Base-by-base conservation (phyloP, 1,140 invertebrate species). In the Macrocentrus cingulum region DNA sequence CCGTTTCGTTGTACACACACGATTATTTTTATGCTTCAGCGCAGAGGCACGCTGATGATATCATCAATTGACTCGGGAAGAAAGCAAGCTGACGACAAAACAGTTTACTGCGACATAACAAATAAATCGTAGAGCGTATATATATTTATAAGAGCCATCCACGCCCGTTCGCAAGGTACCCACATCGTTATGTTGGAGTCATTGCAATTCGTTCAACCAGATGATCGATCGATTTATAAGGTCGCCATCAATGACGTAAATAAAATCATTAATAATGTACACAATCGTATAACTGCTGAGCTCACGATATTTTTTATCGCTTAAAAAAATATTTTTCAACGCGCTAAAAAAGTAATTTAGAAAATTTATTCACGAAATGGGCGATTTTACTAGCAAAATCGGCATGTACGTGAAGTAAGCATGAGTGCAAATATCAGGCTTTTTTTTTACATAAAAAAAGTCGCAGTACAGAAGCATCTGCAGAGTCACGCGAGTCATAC, bases 1-100 rank as follows among this genome's bases (percentile, higher is more conserved):
- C 45, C 48, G 29, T 44, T 19, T 8, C 19, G n/a, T 23, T 56
- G 42, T n/a, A n/a, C 53, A 25, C 23, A 46, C 42, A 11, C 19
- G 53, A 56, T 56, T 56, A 56, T 56, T 56, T 56, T 56, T 56
- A 56, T 56, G 25, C 42, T 56, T 22, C 29, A 11, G 25, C 44
- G 53, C 53, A 19, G 25, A 20, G 25, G 18, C 22, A 55, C 7
- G n/a, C 23, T 18, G 52, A 54, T 56, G 53, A 46, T 46, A 46
- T 56, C 53, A 52, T 52, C 49, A 51, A 51, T 36, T 51, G 32
- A 7, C 20, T 22, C 16, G 36, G 22, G 22, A 20, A 20, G 34
- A 34, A 5, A 2, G 20, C 19, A 41, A 2, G 25, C 16, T 2
- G 19, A 18, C 18, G 42, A 45, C 13, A 45, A 45, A 45, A 45